Base-by-base conservation (phyloP, 2,888 invertebrate genomes). In the Hartigia nigra region DNA sequence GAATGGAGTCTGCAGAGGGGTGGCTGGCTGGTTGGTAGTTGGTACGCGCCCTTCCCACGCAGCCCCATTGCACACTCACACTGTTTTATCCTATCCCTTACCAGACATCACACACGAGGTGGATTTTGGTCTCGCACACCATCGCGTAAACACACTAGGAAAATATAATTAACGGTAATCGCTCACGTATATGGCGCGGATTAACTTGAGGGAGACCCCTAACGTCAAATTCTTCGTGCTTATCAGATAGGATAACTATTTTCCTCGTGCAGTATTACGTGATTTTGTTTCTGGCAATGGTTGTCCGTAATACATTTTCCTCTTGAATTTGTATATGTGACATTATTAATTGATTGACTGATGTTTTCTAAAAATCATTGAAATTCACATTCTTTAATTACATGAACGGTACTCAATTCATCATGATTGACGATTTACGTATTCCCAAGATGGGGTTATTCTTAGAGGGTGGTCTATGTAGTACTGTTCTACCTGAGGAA, bases 151-250 rank as follows among this genome's bases (percentile, higher is more conserved):
- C 81, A 79, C 86, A 84, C 85, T 84, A 84, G 86, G 90, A 91
- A 91, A 91, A 91, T 91, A 91, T 91, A 91, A 91, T 91, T 91
- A 91, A 91, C 91, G 90, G 88, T 91, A 91, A 91, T 91, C 90
- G 90, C 87, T 88, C 88, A 89, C 90, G 89, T 91, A 91, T 91
- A 90, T 89, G 90, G 89, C 87, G 87, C 87, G 90, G 91, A 91
- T 91, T 70, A 35, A 31, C n/a, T 72, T 1, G 12, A 55, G 12
- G 55, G 31, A 31, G 23, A 31, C 76, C 77, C 78, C 82, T 84
- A 81, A 82, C 86, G 86, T 86, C 88, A 85, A 87, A 87, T 89
- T 89, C 88, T 89, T 89, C 82, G 86, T 84, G 84, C 87, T 86
- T 86, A 85, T 82, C 85, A 78, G 81, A 86, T 84, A 81, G 84